Base-by-base conservation (phyloP, 2,113 vertebrate genomes). In the Pluvialis apricaria region DNA sequence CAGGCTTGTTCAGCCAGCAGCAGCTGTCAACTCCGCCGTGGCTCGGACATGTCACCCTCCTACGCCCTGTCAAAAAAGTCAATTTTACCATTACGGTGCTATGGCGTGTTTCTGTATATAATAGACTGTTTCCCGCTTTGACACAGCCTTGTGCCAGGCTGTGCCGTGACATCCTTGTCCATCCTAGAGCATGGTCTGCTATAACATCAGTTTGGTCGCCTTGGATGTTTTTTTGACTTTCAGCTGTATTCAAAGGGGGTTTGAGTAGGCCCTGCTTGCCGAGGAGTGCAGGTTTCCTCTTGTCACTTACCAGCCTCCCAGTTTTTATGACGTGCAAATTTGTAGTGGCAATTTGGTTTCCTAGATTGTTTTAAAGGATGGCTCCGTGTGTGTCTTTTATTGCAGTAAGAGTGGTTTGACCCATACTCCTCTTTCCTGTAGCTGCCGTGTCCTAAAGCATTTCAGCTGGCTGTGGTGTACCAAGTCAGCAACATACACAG, bases 121-220 rank as follows among this genome's bases (percentile, higher is more conserved):
- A 58, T 8, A 47, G 26, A 7, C 47, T 29, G 16, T 18, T 49
- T n/a, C 65, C 16, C 11, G 62, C 28, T 81, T 61, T 42, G 65
- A 34, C 38, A 26, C 32, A 60, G 47, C 52, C 38, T n/a, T 34
- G 14, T 80, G 65, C 65, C 42, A 26, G 72, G 45, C 25, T 78
- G n/a, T 40, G 34, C 42, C 5, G 1, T 71, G 72, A 51, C 45
- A 34, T 54, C 20, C 17, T 51, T 86, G 18, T 66, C 76, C 10
- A 3, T 68, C 21, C 38, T 42, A 20, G 20, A 51, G 34, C 9
- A 6, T 4, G 7, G 45, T 16, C 28, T 66, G 15, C 20, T 82
- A 0, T 51, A 32, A 21, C 0, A 0, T 34, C 24, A 38, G 8
- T 57, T 66, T 82, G 22, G 9, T 86, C 31, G 34, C 0, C 20